Base-by-base conservation (phyloP, 2,113 vertebrate species). In the Anhinga anhinga region DNA sequence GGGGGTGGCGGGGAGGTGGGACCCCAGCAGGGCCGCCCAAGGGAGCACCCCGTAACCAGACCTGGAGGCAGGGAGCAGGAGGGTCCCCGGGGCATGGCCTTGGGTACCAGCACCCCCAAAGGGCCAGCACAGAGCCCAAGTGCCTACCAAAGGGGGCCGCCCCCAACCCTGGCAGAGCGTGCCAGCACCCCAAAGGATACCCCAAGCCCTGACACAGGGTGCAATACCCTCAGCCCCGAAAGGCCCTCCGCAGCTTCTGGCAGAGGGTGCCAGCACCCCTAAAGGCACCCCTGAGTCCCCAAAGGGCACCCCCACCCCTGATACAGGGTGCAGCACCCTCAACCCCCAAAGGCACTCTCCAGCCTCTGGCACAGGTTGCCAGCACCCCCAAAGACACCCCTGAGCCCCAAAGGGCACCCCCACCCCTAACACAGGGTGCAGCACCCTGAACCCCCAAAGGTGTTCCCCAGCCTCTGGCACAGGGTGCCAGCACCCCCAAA, bases 31-130 rank as follows among this genome's bases (percentile, higher is more conserved):
- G 13, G 29, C 13, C 22, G 27, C 62, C 83, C n/a, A 13, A 49
- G 26, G 55, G 42, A 88, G 25, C 5, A 2, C 11, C 45, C 38
- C n/a, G 11, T 29, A 47, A 62, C 23, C 34, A 83, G 47, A 34
- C 12, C 38, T 9, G 21, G 30, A 23, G 6, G 27, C 2, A 8
- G 17, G 18, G 18, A 11, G 14, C 58, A 58, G 27, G 21, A 50
- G 17, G 19, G 18, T 32, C 70, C 61, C 29, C 1, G 0, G 22
- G 13, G 9, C 32, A 38, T 1, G 5, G n/a, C 19, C 22, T 22
- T 32, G 40, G 26, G 8, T 20, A 62, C 18, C 36, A 34, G 36
- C 27, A 70, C 15, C 67, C 53, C 10, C 10, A 52, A 20, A 49
- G 15, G 17, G 32, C 9, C 40, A 29, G 72, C 55, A 40, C 40